Evolutionary conservation across 2,888 invertebrate species (phyloP), one percentile per base, ranked within the genome.

Genomic region (Drosophila sordidapex): DNA sequence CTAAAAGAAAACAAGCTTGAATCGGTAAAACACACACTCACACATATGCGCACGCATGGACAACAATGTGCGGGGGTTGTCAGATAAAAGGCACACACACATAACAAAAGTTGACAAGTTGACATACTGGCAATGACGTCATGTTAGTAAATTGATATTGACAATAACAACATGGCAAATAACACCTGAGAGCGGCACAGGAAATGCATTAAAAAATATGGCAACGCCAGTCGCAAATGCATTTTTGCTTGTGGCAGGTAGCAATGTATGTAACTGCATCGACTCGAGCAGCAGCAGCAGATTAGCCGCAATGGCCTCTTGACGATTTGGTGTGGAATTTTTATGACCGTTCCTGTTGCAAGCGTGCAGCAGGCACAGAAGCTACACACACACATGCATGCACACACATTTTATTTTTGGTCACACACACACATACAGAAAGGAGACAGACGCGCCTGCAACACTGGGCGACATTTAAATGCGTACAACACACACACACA

Each of bases 381-480:
- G 73, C 61, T 54, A 66, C 77, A 61, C 40, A n/a, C 65, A 62
- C 66, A 64, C 59, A 48, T 21, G 48, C 65, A 54, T 43, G 48
- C 31, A 49, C 71, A 79, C 74, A 66, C 70, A 87, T 78, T 85
- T 88, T 85, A 85, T 85, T 85, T 85, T 85, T 86, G 85, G 87
- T 54, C 68, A 74, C 68, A 77, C 78, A 77, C 78, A 69, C 51
- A 62, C 62, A 63, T 13, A 43, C 31, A 62, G 21, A 56, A 46
- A 53, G 48, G 59, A 71, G 64, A 68, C 79, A 64, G 67, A 76
- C 57, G 49, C 35, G 60, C 65, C 78, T 78, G 78, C 74, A 71
- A 65, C 72, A 74, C 79, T 46, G 65, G 67, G 65, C 79, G 80
- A 75, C 81, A 80, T 80, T 80, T 80, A 76, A 81, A 81, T 81